These are phyloP conservation scores for Axinella damicornis DNA, from an alignment of 37 sponge, comb jelly and placozoan genomes.

Conservation along the genomic window DNA sequence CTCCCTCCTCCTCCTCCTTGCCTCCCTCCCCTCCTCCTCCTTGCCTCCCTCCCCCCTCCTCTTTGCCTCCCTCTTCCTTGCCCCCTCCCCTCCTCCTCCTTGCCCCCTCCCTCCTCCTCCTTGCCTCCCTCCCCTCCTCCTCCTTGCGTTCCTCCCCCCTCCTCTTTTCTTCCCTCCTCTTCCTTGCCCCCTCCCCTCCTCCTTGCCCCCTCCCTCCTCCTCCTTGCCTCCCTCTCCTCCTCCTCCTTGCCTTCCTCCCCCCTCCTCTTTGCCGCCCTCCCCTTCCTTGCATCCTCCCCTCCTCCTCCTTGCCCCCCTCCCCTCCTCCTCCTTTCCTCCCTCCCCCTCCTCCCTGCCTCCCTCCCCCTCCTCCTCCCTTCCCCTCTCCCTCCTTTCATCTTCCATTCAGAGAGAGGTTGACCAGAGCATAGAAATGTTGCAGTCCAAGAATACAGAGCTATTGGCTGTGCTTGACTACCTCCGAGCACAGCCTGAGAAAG, in stretches of 20 bases:
- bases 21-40: too few species aligned
- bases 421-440: slow-evolving; percentile 67
- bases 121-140: not conserved
- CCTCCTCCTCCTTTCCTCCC: not conserved
- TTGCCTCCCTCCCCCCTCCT: too few species aligned
- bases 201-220: too few species aligned
- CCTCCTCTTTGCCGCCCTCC: too few species aligned
- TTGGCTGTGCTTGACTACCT: slow-evolving; percentile 76
- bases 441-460: slow-evolving; percentile 78
- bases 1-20: too few species aligned
- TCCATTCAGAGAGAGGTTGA: slow-evolving; percentile 70
- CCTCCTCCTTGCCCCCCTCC: not conserved
- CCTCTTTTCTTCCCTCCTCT: too few species aligned
- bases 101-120: too few species aligned
- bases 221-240: not conserved
- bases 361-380: not conserved
- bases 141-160: too few species aligned
- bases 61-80: too few species aligned
- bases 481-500: slow-evolving; percentile 69
- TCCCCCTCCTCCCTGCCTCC: not conserved
- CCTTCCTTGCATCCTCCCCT: not conserved
- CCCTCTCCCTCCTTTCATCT: slow-evolving; percentile 19
- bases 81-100: not conserved
- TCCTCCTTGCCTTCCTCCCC: not conserved
- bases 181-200: too few species aligned